phyloP scores from a whole-genome alignment of 2,113 vertebrate species.

The Clarias gariepinus region DNA sequence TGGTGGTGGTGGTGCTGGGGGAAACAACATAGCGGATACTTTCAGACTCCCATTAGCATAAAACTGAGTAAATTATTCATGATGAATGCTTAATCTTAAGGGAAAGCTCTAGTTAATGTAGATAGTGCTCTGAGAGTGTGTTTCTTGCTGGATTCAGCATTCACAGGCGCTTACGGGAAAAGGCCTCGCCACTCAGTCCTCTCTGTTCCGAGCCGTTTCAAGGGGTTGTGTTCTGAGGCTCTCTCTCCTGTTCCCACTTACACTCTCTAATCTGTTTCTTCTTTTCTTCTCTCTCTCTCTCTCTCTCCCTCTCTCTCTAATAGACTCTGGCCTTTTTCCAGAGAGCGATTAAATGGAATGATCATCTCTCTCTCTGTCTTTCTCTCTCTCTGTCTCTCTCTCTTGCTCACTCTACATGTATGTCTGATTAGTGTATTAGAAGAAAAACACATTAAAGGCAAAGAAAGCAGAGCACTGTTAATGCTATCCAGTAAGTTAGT shows the following conservation, averaged over 20 bases:
- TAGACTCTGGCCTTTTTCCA: constrained; percentile 96
- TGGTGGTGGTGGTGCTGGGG: constrained; percentile 59
- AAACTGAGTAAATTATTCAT: constrained; percentile 99
- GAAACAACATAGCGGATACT: constrained; percentile 86
- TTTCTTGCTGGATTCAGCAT: constrained; percentile 97
- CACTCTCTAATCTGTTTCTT: constrained; percentile 52
- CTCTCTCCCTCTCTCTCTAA: constrained; percentile 51
- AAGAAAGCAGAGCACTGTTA: constrained; percentile 54
- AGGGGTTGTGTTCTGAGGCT: constrained; percentile 69
- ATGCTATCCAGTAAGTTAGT: constrained; percentile 68
- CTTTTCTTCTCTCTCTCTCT: constrained; percentile 51
- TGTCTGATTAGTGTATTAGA: constrained; percentile 85
- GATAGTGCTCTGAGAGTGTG: constrained; percentile 93
- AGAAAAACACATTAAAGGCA: constrained; percentile 55
- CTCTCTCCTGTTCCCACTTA: constrained; percentile 68
- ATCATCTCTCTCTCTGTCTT: constrained; percentile 91
- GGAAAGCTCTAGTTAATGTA: constrained; percentile 99
- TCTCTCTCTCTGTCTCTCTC: constrained; percentile 50
- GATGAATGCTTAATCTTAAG: constrained; percentile 97
- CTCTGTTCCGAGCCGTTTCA: constrained; percentile 83
- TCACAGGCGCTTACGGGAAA: constrained; percentile 93
- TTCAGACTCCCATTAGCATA: constrained; percentile 99
- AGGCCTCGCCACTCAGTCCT: constrained; percentile 73
- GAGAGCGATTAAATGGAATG: constrained; percentile 99
- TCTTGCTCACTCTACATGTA: constrained; percentile 14